A percentile compares a stretch with the other conserved stretches of the same genome.
These are phyloP conservation scores for Entelurus aequoreus DNA, from an alignment of 2,113 vertebrate species.

Conservation along the genomic window DNA sequence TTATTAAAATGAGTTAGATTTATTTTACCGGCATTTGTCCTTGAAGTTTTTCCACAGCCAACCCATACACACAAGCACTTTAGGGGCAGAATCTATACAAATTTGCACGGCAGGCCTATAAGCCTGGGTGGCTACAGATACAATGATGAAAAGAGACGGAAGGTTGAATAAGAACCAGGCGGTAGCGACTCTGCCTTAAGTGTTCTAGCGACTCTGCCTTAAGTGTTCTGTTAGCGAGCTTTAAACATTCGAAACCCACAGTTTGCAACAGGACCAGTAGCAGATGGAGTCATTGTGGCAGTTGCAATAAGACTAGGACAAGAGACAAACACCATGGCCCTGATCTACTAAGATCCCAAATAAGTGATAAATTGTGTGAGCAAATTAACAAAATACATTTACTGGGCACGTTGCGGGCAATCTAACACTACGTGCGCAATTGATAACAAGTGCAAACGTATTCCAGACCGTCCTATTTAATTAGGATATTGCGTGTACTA, in stretches of 20 bases:
- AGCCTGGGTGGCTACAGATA: conserved; percentile 13
- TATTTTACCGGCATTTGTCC: conserved; percentile 39
- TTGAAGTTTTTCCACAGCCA: conserved; percentile 32
- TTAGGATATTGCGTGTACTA: no score
- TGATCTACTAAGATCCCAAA: no score
- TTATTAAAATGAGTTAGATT: conserved; percentile 61
- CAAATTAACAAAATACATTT: neutral
- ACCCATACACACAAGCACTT: conserved; percentile 33
- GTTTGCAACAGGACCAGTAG: conserved; percentile 15
- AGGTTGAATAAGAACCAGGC: conserved; percentile 37
- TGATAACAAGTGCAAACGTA: no score
- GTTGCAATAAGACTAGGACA: conserved; percentile 22
- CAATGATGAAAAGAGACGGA: conserved; percentile 44
- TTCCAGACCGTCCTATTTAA: no score
- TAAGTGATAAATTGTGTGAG: no score
- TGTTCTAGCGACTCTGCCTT: conserved; percentile 25
- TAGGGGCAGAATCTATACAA: conserved; percentile 32
- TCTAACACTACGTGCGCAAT: no score
- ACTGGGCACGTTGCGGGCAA: no score
- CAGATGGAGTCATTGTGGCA: conserved; percentile 9
- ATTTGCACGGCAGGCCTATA: conserved; percentile 32
- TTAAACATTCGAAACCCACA: conserved; percentile 26
- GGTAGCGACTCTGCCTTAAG: conserved; percentile 27
- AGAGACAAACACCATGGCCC: conserved; percentile 8
- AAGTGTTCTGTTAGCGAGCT: conserved; percentile 17